A percentile compares a stretch with the other conserved stretches of the same genome.
These are phyloP conservation scores for Oncorhynchus nerka DNA, from an alignment of 2,113 vertebrate genomes.

Conservation along the genomic window DNA sequence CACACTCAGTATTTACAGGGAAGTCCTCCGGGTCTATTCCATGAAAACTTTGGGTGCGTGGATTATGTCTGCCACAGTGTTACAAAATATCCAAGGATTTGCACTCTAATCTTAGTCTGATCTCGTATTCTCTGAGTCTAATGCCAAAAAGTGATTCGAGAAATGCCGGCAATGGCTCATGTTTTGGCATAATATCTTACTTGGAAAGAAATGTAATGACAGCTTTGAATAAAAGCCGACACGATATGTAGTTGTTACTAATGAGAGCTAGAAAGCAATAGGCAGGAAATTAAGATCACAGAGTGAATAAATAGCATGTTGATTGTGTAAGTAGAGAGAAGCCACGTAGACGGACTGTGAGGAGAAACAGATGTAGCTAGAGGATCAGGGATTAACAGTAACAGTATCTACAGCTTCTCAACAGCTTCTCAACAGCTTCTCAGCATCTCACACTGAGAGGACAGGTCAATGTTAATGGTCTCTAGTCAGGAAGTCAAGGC, in stretches of 20 bases:
- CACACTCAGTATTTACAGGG: slow-evolving; percentile 51
- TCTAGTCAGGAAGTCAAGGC: too few species aligned
- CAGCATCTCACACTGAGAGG: too few species aligned
- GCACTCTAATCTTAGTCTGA: slow-evolving; percentile 58
- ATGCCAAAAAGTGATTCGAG: slow-evolving; percentile 44
- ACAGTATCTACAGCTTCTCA: too few species aligned
- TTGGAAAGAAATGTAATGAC: neutral
- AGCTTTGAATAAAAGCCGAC: slow-evolving; percentile 38
- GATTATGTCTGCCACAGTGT: slow-evolving; percentile 20
- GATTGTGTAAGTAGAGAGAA: too few species aligned
- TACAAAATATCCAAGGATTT: slow-evolving; percentile 63
- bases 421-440: too few species aligned
- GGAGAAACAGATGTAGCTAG: too few species aligned
- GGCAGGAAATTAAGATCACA: slow-evolving; percentile 35
- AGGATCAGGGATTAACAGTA: too few species aligned
- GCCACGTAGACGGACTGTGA: too few species aligned
- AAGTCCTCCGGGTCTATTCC: slow-evolving; percentile 49
- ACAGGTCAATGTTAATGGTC: too few species aligned
- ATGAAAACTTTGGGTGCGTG: slow-evolving; percentile 33
- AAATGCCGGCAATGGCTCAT: neutral
- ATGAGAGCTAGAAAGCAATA: too few species aligned
- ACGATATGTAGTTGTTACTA: slow-evolving; percentile 40
- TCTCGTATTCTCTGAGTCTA: slow-evolving; percentile 29
- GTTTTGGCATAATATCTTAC: neutral
- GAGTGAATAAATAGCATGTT: neutral